Evolutionary conservation across 2,113 vertebrate genomes (phyloP).

Genomic region (Ceratotherium simum): DNA sequence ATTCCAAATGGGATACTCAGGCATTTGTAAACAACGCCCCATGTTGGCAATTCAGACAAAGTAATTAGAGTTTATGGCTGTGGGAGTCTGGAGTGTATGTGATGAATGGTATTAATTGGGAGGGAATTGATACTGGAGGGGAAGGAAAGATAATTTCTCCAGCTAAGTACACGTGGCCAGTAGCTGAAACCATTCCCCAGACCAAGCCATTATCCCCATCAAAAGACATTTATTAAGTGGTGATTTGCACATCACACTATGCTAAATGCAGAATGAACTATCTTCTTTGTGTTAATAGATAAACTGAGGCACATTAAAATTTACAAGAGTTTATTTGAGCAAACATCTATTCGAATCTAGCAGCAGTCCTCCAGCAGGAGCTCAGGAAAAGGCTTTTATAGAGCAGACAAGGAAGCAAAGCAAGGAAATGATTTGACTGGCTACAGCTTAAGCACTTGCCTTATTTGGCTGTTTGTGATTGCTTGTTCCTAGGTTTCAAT

Average conservation of each 20-base stretch:
- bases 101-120: constrained; percentile 78
- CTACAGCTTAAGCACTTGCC: not conserved
- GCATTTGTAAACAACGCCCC: constrained; percentile 66
- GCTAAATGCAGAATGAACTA: not conserved
- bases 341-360: not conserved
- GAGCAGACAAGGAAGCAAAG: not conserved
- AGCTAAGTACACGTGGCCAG: constrained; percentile 55
- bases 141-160: constrained; percentile 60
- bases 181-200: constrained; percentile 63
- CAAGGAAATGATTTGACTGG: not conserved
- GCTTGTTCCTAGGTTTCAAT: not conserved
- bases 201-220: constrained; percentile 56
- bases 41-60: constrained; percentile 72
- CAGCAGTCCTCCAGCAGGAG: not conserved
- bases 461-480: not conserved
- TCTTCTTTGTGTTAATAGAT: not conserved
- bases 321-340: not conserved
- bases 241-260: constrained; percentile 25
- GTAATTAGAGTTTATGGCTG: constrained; percentile 80
- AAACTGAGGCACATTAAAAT: not conserved
- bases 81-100: constrained; percentile 51
- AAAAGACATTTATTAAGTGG: constrained; percentile 51
- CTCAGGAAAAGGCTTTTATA: not conserved
- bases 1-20: constrained; percentile 43
- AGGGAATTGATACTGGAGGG: constrained; percentile 57